Conservation (phyloP, 2,113 vertebrate species). For the Geococcyx californianus region DNA sequence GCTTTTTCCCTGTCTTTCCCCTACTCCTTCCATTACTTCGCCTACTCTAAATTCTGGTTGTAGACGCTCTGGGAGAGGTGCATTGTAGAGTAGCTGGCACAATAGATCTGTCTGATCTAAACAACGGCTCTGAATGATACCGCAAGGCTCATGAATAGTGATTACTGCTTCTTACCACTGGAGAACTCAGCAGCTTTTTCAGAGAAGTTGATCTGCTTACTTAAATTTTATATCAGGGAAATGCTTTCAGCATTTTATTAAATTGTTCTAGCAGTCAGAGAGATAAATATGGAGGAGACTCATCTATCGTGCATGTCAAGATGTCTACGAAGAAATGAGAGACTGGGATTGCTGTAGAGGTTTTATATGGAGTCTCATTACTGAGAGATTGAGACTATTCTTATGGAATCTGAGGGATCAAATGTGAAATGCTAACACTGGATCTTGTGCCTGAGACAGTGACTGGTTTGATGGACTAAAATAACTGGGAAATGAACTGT, state of each 20-base stretch:
- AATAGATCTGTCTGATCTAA: slow-evolving; percentile 45
- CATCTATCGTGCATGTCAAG: neutral
- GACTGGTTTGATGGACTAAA: neutral
- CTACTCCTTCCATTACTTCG: neutral
- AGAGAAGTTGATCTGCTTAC: slow-evolving; percentile 42
- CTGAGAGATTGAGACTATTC: neutral
- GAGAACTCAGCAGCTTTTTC: slow-evolving; percentile 25
- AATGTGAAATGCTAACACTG: neutral
- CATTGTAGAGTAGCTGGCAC: neutral
- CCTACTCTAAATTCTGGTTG: neutral
- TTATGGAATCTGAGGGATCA: neutral
- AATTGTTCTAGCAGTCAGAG: slow-evolving; percentile 5
- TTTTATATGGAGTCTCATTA: neutral
- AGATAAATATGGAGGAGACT: neutral
- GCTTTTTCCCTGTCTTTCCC: neutral
- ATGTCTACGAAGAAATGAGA: neutral
- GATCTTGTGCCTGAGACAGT: neutral
- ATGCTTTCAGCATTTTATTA: neutral
- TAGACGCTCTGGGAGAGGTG: neutral
- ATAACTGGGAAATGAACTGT: neutral
- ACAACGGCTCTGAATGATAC: slow-evolving; percentile 36
- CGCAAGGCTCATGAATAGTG: slow-evolving; percentile 50
- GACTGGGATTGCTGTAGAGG: neutral
- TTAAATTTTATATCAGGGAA: slow-evolving; percentile 38
- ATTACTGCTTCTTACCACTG: slow-evolving; percentile 19